Evolutionary conservation across 1,140 invertebrate genomes (phyloP).

Genomic region (Eueides isabella): DNA sequence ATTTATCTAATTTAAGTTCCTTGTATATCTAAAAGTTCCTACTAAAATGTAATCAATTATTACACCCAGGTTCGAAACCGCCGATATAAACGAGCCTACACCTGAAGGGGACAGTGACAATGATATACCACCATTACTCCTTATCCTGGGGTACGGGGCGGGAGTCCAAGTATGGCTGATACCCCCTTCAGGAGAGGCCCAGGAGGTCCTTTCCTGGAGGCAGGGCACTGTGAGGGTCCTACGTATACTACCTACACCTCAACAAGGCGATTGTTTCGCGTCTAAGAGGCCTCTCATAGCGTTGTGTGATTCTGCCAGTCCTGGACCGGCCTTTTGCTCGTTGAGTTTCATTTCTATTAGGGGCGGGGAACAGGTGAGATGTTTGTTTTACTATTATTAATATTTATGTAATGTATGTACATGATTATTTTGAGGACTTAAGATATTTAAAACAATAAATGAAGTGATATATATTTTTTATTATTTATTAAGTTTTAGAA

Average conservation of each 20-base stretch:
- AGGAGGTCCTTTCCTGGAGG: constrained; percentile 94
- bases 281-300: constrained; percentile 93
- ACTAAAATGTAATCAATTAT: background rate
- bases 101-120: constrained; percentile 88
- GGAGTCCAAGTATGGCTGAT: constrained; percentile 87
- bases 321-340: constrained; percentile 92
- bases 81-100: constrained; percentile 90
- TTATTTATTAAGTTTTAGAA: background rate
- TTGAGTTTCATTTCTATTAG: constrained; percentile 95
- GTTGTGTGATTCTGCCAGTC: constrained; percentile 91
- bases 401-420: background rate
- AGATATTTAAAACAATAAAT: too few relatives aligned
- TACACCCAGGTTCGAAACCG: constrained; percentile 86
- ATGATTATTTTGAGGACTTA: background rate
- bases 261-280: constrained; percentile 86
- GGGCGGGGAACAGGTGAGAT: constrained; percentile 90
- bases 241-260: constrained; percentile 91
- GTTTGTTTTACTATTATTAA: background rate
- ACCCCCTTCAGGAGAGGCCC: constrained; percentile 93
- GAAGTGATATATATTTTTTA: constrained; percentile 40
- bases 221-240: constrained; percentile 93
- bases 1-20: too few relatives aligned
- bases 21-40: too few relatives aligned
- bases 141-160: constrained; percentile 86
- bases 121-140: constrained; percentile 89